phyloP scores from a whole-genome alignment of 2,888 invertebrate genomes.

The Nesidiocoris tenuis region DNA sequence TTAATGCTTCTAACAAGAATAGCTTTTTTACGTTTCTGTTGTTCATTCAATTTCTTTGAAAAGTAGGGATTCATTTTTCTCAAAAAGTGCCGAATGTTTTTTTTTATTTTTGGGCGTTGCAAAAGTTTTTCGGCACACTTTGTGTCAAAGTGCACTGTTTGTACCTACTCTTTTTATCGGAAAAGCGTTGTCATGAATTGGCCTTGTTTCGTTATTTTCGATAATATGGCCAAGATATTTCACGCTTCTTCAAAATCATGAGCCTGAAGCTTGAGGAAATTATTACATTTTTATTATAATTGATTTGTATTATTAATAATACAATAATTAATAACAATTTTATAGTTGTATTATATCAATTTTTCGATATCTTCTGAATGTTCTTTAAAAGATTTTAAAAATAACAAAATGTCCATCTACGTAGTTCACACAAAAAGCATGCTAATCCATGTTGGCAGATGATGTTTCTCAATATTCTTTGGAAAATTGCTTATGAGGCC shows the following conservation, averaged over 20 bases:
- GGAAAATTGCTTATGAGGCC: slow-evolving; percentile 38
- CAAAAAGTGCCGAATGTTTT: slow-evolving; percentile 35
- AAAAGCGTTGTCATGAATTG: slow-evolving; percentile 31
- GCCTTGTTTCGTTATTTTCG: slow-evolving; percentile 35
- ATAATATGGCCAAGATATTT: slow-evolving; percentile 43
- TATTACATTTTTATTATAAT: too few species aligned
- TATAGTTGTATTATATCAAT: slow-evolving; percentile 37
- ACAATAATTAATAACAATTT: too few species aligned
- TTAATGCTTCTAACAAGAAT: too few species aligned
- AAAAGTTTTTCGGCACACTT: too few species aligned
- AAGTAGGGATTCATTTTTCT: slow-evolving; percentile 42
- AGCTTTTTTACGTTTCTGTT: too few species aligned
- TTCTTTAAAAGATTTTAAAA: slow-evolving; percentile 49
- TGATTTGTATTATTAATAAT: too few species aligned
- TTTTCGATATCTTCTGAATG: slow-evolving; percentile 46
- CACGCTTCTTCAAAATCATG: slow-evolving; percentile 37
- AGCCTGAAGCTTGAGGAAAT: slow-evolving; percentile 36
- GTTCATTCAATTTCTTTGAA: too few species aligned
- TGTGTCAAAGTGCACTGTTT: too few species aligned
- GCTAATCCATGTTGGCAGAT: slow-evolving; percentile 46
- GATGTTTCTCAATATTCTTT: slow-evolving; percentile 47
- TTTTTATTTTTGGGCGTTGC: slow-evolving; percentile 27
- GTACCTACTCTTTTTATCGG: slow-evolving; percentile 36
- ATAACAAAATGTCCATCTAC: slow-evolving; percentile 50
- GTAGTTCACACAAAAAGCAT: slow-evolving; percentile 48